A percentile compares a stretch with the other conserved stretches of the same genome.
Evolutionary conservation across 2,888 invertebrate species (phyloP).

Genomic region (Tethea ocularis): DNA sequence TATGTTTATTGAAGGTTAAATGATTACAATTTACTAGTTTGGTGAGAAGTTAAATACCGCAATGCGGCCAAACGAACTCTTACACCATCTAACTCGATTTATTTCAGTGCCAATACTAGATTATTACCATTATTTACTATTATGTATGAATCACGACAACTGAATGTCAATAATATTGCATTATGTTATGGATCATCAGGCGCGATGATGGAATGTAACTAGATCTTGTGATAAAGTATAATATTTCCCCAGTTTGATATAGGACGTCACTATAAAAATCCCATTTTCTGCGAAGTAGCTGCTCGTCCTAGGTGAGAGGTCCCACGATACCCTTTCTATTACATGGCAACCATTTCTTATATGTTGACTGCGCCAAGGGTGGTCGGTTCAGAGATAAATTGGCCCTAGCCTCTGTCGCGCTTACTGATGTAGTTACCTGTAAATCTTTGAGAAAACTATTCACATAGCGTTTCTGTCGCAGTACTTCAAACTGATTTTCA

Average conservation of each 20-base stretch:
- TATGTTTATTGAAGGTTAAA: not conserved
- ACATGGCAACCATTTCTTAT: slow-evolving; percentile 26
- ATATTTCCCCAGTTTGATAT: not conserved
- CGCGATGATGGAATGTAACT: slow-evolving; percentile 12
- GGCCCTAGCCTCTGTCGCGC: slow-evolving; percentile 14
- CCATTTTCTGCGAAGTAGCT: too few species aligned
- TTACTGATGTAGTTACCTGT: not conserved
- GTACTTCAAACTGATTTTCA: slow-evolving; percentile 9
- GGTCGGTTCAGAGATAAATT: slow-evolving; percentile 30
- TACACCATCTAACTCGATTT: slow-evolving; percentile 9
- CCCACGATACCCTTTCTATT: slow-evolving; percentile 23
- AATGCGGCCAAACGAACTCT: slow-evolving; percentile 41
- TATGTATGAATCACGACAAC: slow-evolving; percentile 18
- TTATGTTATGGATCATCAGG: slow-evolving; percentile 29
- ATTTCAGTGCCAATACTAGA: slow-evolving; percentile 13
- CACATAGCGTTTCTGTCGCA: not conserved
- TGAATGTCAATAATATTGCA: slow-evolving; percentile 22
- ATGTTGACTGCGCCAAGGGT: slow-evolving; percentile 17
- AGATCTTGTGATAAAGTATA: slow-evolving; percentile 22
- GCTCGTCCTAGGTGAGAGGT: not conserved
- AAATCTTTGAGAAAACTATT: slow-evolving; percentile 12
- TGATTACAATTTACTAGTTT: slow-evolving; percentile 18
- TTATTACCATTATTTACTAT: slow-evolving; percentile 13
- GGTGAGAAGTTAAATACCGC: slow-evolving; percentile 34
- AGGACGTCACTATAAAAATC: not conserved